phyloP scores from a whole-genome alignment of 37 sponge, comb jelly and placozoan species.

The Halichondria panicea region DNA sequence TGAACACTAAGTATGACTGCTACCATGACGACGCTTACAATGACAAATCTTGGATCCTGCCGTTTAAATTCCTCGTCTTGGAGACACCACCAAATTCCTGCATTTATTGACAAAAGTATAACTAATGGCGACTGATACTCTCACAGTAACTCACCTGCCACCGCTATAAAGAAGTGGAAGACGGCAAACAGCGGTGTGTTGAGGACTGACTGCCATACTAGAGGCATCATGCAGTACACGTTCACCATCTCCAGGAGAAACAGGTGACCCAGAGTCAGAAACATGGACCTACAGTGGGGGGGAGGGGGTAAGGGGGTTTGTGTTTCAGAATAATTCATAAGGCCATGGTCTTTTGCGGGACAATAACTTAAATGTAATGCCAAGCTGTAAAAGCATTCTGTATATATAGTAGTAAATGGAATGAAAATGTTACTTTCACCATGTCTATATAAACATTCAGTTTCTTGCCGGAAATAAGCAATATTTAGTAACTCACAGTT shows the following conservation, averaged over 20 bases:
- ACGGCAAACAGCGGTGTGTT: slow-evolving; percentile 56
- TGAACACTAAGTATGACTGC: not conserved
- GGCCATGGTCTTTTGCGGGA: not conserved
- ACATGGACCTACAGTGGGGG: slow-evolving; percentile 12
- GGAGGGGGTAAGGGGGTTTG: not conserved
- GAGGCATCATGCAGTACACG: slow-evolving; percentile 65
- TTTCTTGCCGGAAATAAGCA: too few relatives aligned
- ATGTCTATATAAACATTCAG: too few relatives aligned
- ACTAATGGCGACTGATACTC: too few relatives aligned
- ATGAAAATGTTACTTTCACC: too few relatives aligned
- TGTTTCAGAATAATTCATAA: not conserved
- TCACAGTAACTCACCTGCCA: slow-evolving; percentile 18
- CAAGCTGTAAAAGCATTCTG: too few relatives aligned
- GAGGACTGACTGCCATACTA: slow-evolving; percentile 65
- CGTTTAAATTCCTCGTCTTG: slow-evolving; percentile 49
- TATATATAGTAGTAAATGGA: too few relatives aligned
- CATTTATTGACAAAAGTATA: not conserved
- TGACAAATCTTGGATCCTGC: slow-evolving; percentile 47
- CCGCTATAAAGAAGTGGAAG: slow-evolving; percentile 49
- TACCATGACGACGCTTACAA: slow-evolving; percentile 21
- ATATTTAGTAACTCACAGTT: too few relatives aligned
- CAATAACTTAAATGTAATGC: too few relatives aligned
- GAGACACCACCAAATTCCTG: slow-evolving; percentile 45
- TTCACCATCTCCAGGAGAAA: slow-evolving; percentile 43
- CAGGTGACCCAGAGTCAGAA: slow-evolving; percentile 18